phyloP scores from a whole-genome alignment of 2,888 invertebrate genomes.

The Julus scandinavius region DNA sequence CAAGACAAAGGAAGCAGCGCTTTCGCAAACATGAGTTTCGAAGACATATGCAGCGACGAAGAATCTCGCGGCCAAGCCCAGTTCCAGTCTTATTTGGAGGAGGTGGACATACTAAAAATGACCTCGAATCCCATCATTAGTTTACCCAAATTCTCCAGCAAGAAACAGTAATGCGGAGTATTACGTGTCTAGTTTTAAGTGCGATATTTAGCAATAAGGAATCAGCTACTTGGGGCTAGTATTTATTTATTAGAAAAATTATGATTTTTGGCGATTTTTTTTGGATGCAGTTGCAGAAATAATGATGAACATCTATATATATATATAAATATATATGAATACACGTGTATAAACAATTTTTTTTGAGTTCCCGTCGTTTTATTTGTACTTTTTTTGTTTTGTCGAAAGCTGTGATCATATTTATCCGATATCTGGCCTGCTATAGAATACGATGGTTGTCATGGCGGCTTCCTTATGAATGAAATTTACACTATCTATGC shows the following conservation, averaged over 20 bases:
- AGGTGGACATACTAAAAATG: constrained; percentile 22
- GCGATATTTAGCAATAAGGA: constrained; percentile 44
- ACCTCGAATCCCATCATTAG: constrained; percentile 17
- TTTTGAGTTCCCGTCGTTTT: not conserved
- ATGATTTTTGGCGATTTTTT: constrained; percentile 16
- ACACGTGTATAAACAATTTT: constrained; percentile 39
- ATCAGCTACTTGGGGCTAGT: constrained; percentile 39
- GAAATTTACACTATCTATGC: not conserved
- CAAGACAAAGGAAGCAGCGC: constrained; percentile 67
- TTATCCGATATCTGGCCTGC: not conserved
- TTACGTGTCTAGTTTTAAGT: not conserved
- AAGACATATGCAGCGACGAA: constrained; percentile 77
- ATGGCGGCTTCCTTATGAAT: not conserved
- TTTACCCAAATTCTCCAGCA: constrained; percentile 13
- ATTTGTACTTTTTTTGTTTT: not conserved
- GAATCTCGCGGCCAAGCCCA: constrained; percentile 59
- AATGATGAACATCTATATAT: constrained; percentile 11
- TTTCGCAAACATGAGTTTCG: constrained; percentile 80
- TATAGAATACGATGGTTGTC: not conserved
- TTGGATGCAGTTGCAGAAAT: not conserved
- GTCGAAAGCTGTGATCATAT: constrained; percentile 38
- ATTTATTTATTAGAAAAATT: constrained; percentile 26
- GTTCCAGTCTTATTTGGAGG: constrained; percentile 3
- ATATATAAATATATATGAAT: constrained; percentile 34
- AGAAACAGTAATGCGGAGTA: not conserved